Percentiles rank a stretch among this genome's conserved stretches.
phyloP scores from a whole-genome alignment of 92 coral and sea anemone genomes.

The Zoanthus gigantus region DNA sequence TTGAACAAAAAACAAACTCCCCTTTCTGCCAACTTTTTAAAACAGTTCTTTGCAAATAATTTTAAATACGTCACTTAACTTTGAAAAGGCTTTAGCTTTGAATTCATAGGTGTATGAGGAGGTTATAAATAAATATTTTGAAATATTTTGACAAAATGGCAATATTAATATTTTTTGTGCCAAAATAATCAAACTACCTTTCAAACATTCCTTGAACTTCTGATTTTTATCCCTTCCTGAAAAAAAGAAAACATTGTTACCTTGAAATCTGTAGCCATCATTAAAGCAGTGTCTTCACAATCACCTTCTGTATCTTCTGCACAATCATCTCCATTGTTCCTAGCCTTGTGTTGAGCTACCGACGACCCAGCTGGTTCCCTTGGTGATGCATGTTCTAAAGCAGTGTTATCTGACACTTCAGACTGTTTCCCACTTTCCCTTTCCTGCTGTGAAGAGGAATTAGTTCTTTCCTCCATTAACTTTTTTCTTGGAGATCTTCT shows the following conservation, averaged over 20 bases:
- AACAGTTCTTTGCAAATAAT: too few relatives aligned
- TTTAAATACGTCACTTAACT: too few relatives aligned
- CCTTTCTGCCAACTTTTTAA: too few relatives aligned
- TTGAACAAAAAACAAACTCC: too few relatives aligned
- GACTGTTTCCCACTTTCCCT: background rate
- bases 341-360: background rate
- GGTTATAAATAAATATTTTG: too few relatives aligned
- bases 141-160: too few relatives aligned
- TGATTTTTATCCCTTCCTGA: background rate
- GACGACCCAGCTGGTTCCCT: background rate
- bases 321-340: background rate
- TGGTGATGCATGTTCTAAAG: background rate
- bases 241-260: background rate
- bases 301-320: background rate
- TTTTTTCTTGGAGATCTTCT: background rate
- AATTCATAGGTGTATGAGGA: too few relatives aligned
- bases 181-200: background rate
- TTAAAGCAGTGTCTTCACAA: background rate
- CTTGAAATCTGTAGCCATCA: slow-evolving; percentile 18
- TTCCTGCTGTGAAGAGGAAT: background rate
- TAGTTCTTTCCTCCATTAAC: background rate
- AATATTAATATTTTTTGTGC: too few relatives aligned
- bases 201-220: background rate
- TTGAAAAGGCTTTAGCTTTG: too few relatives aligned
- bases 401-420: background rate